Percentiles rank a stretch among this genome's conserved stretches.
These are phyloP conservation scores for Sylvietta virens DNA, from an alignment of 2,113 vertebrate species.

Conservation along the genomic window DNA sequence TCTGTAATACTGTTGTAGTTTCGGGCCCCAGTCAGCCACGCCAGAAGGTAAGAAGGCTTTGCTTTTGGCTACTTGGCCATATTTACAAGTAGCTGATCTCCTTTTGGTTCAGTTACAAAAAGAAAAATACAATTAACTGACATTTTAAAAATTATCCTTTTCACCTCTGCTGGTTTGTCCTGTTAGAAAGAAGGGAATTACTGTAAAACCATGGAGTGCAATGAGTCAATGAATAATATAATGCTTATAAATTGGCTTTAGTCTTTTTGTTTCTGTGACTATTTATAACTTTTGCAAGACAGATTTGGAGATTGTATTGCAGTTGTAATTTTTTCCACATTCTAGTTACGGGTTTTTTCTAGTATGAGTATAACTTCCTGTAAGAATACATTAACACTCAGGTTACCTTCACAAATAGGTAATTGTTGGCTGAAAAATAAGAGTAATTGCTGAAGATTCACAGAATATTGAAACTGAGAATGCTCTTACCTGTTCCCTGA, in stretches of 20 bases:
- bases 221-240: background rate
- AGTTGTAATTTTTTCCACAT: background rate
- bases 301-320: background rate
- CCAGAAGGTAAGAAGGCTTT: conserved; percentile 72
- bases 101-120: background rate
- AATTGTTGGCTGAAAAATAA: background rate
- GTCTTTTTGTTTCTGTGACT: background rate
- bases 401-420: background rate
- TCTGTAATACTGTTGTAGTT: conserved; percentile 95
- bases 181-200: background rate
- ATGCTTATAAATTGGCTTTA: background rate
- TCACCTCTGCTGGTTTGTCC: background rate
- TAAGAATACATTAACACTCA: background rate
- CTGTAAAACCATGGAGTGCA: background rate
- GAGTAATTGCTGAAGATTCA: background rate
- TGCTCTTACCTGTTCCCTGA: background rate
- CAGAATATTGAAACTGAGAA: background rate
- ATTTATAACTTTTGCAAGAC: background rate
- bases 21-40: conserved; percentile 78
- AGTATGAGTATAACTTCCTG: background rate
- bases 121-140: background rate
- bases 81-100: background rate
- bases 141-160: background rate
- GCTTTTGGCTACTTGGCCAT: background rate
- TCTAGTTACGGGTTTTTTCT: background rate